Conservation (phyloP, 2,113 vertebrate species). For the Sceloporus undulatus region DNA sequence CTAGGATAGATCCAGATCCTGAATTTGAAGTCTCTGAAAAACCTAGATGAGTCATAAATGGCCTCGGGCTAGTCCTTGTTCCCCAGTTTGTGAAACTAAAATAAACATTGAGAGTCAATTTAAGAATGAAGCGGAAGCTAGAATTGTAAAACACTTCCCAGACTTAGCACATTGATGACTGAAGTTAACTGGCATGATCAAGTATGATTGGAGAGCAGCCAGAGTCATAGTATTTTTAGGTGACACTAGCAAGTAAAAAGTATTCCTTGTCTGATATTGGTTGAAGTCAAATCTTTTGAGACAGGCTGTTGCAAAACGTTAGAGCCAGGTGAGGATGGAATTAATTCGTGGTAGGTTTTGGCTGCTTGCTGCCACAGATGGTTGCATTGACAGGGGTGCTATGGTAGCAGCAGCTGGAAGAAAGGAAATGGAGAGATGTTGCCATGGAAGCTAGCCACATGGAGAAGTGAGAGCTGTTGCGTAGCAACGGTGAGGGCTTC, state of each 20-base stretch:
- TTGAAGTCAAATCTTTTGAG: not conserved
- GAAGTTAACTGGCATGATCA: not conserved
- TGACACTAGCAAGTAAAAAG: not conserved
- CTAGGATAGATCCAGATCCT: not conserved
- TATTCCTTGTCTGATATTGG: not conserved
- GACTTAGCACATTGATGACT: not conserved
- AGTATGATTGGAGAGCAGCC: slow-evolving; percentile 3
- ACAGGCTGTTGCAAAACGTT: not conserved
- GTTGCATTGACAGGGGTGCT: not conserved
- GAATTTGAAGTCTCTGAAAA: not conserved
- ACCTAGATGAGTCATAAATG: not conserved
- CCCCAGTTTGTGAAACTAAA: not conserved
- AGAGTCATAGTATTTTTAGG: not conserved
- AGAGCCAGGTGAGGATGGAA: not conserved
- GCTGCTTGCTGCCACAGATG: not conserved
- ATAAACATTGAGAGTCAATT: not conserved
- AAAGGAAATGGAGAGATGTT: not conserved
- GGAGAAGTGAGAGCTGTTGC: slow-evolving; percentile 24
- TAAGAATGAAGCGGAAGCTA: not conserved
- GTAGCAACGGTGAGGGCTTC: slow-evolving; percentile 33
- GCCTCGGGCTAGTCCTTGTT: not conserved
- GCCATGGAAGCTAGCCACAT: slow-evolving; percentile 5
- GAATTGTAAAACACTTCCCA: slow-evolving; percentile 2
- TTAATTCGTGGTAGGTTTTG: not conserved
- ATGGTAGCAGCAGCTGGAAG: not conserved